phyloP scores from a whole-genome alignment of 2,113 vertebrate genomes.

The Tylochromis polylepis region DNA sequence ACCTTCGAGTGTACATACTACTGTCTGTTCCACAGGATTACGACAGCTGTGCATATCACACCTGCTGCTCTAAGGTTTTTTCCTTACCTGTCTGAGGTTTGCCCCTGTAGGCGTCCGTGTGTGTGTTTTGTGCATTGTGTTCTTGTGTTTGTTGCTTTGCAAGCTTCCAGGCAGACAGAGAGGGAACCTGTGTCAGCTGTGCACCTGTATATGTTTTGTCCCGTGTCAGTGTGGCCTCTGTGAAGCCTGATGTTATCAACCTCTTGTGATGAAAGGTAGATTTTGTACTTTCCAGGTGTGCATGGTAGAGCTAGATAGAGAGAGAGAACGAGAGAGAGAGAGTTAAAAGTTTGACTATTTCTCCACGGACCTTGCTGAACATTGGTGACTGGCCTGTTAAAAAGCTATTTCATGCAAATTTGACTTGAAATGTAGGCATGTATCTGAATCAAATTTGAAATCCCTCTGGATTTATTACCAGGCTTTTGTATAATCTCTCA shows the following conservation, averaged over 20 bases:
- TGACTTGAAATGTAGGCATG: not conserved
- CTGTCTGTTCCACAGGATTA: not conserved
- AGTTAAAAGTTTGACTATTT: not conserved
- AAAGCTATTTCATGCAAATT: conserved; percentile 10
- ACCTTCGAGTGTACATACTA: not conserved
- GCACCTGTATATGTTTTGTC: conserved; percentile 58
- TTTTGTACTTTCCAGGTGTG: conserved; percentile 48
- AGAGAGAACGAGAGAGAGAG: not conserved
- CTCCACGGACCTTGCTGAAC: not conserved
- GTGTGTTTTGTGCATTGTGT: not conserved
- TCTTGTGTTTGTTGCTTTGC: not conserved
- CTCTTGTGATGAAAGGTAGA: conserved; percentile 61
- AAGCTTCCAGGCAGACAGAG: not conserved
- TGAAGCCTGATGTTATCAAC: conserved; percentile 46
- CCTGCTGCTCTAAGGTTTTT: conserved; percentile 6
- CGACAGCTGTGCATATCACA: conserved; percentile 34
- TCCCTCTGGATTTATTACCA: conserved; percentile 11
- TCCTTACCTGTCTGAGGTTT: conserved; percentile 2
- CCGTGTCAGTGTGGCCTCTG: conserved; percentile 29
- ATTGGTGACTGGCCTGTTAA: not conserved
- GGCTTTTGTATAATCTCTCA: conserved; percentile 4
- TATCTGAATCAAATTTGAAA: conserved; percentile 17
- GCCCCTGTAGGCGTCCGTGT: not conserved
- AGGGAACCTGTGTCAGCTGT: conserved; percentile 7
- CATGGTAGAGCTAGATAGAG: not conserved